phyloP scores from a whole-genome alignment of 2,113 vertebrate genomes.

The Xenopus borealis region DNA sequence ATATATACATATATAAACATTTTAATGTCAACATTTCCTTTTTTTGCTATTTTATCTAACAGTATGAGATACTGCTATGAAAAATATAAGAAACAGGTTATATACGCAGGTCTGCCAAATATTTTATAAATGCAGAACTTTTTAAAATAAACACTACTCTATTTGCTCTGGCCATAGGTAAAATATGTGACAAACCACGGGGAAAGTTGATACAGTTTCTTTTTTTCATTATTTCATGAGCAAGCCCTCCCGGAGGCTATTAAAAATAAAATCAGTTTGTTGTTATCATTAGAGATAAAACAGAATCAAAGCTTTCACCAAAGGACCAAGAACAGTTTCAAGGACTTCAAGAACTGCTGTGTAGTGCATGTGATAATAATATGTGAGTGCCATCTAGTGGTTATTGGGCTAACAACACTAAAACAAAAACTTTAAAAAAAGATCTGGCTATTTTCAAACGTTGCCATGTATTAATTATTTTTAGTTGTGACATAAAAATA shows the following conservation, averaged over 20 bases:
- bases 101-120: slow-evolving; percentile 31
- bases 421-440: background rate
- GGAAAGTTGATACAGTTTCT: slow-evolving; percentile 36
- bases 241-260: slow-evolving; percentile 40
- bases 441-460: too few species aligned
- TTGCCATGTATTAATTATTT: too few species aligned
- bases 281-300: slow-evolving; percentile 46
- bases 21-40: too few species aligned
- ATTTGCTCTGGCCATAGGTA: slow-evolving; percentile 43
- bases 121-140: slow-evolving; percentile 48
- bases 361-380: slow-evolving; percentile 31
- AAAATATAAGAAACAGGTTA: too few species aligned
- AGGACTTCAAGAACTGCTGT: background rate
- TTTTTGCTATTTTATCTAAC: too few species aligned
- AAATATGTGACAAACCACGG: slow-evolving; percentile 39
- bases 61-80: too few species aligned
- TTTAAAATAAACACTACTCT: slow-evolving; percentile 43
- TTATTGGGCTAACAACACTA: background rate
- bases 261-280: slow-evolving; percentile 37
- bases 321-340: slow-evolving; percentile 41
- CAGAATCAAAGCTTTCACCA: slow-evolving; percentile 48
- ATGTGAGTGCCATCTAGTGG: slow-evolving; percentile 63
- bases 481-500: too few species aligned
- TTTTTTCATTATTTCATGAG: slow-evolving; percentile 41
- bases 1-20: too few species aligned